Percentiles rank a stretch among this genome's conserved stretches.
Conservation (phyloP, 2,888 invertebrate species). For the Tanytarsus gracilentus region DNA sequence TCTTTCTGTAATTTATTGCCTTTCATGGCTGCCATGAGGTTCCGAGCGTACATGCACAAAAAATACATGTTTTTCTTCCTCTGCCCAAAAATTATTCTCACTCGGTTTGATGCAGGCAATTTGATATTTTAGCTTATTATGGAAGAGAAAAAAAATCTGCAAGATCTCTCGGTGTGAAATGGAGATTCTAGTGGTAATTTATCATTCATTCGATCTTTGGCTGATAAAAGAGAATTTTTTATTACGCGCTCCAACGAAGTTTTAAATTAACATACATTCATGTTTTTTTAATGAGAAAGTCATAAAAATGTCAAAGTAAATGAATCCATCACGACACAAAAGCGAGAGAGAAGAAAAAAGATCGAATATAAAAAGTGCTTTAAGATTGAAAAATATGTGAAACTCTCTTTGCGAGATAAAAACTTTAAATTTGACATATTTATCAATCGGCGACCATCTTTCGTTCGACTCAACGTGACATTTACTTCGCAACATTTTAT, state of each 20-base stretch:
- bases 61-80: not conserved
- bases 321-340: conserved; percentile 17
- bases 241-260: conserved; percentile 16
- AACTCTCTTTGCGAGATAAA: too few species aligned
- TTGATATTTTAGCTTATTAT: too few species aligned
- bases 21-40: not conserved
- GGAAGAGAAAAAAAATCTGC: not conserved
- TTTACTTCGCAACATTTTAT: too few species aligned
- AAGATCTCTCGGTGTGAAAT: not conserved
- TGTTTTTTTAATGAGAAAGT: conserved; percentile 19
- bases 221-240: conserved; percentile 17
- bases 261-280: conserved; percentile 27
- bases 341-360: not conserved
- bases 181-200: not conserved
- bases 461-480: too few species aligned
- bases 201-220: conserved; percentile 5
- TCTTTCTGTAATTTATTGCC: conserved; percentile 6
- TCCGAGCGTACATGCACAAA: not conserved
- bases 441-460: not conserved
- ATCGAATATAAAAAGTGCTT: too few species aligned
- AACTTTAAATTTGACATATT: not conserved
- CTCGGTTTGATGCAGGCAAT: too few species aligned
- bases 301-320: conserved; percentile 25
- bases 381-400: too few species aligned
- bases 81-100: too few species aligned